These are phyloP conservation scores for Plumapathes pennacea DNA, from an alignment of 92 coral and sea anemone species.

Conservation along the genomic window DNA sequence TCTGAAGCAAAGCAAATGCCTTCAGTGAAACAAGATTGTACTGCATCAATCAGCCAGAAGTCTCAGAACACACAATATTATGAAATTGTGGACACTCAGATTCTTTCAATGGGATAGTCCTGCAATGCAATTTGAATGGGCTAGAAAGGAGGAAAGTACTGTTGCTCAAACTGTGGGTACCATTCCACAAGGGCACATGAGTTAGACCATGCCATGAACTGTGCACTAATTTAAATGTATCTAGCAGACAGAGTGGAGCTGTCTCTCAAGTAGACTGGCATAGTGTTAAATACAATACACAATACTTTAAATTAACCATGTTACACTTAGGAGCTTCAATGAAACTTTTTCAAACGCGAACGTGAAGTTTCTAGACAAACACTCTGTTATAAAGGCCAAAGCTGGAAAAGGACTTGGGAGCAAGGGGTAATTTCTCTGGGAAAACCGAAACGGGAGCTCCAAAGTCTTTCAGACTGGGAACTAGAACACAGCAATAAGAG, in stretches of 20 bases:
- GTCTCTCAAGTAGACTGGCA: conserved; percentile 3
- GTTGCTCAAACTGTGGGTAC: conserved; percentile 36
- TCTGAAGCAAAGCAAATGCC: conserved; percentile 36
- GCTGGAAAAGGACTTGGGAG: conserved; percentile 33
- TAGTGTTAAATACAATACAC: too few species aligned
- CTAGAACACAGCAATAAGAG: too few species aligned
- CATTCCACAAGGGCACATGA: conserved; percentile 24
- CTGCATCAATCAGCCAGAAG: too few species aligned
- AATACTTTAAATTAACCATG: too few species aligned
- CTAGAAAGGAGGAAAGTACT: conserved; percentile 45
- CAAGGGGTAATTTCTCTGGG: conserved; percentile 39
- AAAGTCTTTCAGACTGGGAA: conserved; percentile 29
- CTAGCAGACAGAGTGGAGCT: conserved; percentile 13
- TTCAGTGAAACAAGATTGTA: conserved; percentile 37
- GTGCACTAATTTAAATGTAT: conserved; percentile 5
- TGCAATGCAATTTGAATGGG: conserved; percentile 28
- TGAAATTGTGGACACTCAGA: conserved; percentile 1
- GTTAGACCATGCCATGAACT: conserved; percentile 39
- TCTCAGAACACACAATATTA: conserved; percentile 15
- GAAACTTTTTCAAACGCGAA: too few species aligned
- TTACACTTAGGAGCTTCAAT: too few species aligned
- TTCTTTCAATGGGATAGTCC: conserved; percentile 48
- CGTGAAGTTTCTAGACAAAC: conserved; percentile 2
- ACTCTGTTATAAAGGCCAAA: conserved; percentile 9
- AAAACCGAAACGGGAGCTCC: conserved; percentile 32